Evolutionary conservation across 2,113 vertebrate species (phyloP).

Genomic region (Syngnathoides biaculeatus): DNA sequence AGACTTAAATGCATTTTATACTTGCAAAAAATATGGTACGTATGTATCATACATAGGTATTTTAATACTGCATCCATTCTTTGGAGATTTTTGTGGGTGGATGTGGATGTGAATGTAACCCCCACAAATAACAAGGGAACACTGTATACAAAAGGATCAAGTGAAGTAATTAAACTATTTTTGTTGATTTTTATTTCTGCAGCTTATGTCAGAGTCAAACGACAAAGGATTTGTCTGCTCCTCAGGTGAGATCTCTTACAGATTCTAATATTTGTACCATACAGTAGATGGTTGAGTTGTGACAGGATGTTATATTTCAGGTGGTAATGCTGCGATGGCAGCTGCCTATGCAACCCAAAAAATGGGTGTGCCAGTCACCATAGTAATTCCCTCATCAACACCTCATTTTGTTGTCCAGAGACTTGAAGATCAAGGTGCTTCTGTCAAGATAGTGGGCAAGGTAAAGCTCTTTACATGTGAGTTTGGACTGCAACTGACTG

Average conservation of each 20-base stretch:
- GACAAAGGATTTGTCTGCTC: conserved; percentile 72
- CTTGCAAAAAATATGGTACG: no score
- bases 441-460: conserved; percentile 68
- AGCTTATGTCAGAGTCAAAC: conserved; percentile 58
- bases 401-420: conserved; percentile 65
- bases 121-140: no score
- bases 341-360: conserved; percentile 71
- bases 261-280: background rate
- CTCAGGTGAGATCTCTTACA: conserved; percentile 62
- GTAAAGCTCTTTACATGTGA: conserved; percentile 36
- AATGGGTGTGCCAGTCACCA: conserved; percentile 70
- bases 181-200: conserved; percentile 7
- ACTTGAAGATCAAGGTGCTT: conserved; percentile 68
- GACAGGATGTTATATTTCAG: conserved; percentile 33
- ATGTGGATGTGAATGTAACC: no score
- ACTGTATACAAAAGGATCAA: no score
- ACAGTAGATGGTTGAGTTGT: background rate
- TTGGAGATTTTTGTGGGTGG: no score
- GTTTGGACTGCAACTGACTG: background rate
- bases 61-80: no score
- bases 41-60: no score
- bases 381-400: conserved; percentile 70
- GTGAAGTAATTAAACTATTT: background rate
- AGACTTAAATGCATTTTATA: no score
- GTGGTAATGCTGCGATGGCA: conserved; percentile 79